Base-by-base conservation (phyloP, 2,113 vertebrate species). In the Ptilonorhynchus violaceus region DNA sequence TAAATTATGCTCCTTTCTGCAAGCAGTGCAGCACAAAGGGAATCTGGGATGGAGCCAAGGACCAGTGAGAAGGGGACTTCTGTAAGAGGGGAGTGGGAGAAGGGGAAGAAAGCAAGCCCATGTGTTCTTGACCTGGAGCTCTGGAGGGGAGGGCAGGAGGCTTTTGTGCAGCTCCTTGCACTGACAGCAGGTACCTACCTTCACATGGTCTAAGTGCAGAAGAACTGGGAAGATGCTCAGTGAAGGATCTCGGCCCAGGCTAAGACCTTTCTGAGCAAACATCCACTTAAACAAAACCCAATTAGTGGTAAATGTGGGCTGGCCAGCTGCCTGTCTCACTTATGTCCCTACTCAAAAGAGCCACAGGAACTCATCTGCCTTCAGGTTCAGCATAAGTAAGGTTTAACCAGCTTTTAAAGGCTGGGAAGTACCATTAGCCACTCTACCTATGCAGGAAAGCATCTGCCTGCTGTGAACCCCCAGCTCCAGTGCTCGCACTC, bases 261-360 rank as follows among this genome's bases (percentile, higher is more conserved):
- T 74, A 55, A 80, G 55, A 56, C 58, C 49, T 91, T 92, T 77
- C 75, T 42, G 59, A 93, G 63, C 68, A 88, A 80, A 64, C 31
- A 69, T 27, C 46, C 42, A 44, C 37, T 88, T 56, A 91, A 95
- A 88, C 53, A 52, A 10, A 46, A 13, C 10, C 21, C 25, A 76
- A 50, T 88, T 90, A 88, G 91, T 69, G 79, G 68, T 90, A 86
- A 69, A 18, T 74, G 87, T 5, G 73, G 89, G 55, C 68, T 97
- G 92, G 95, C 92, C 87, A 66, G 72, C 50, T 89, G 76, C 95
- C 94, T 7, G 1, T 46, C 67, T 68, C 33, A n/a, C 70, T 93
- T 75, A 46, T 3, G 18, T 55, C 76, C 46, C 55, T 66, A 14
- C 42, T 87, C 58, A 82, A 55, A 68, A 83, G 46, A 90, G 62